phyloP scores from a whole-genome alignment of 2,888 invertebrate species.

The Xylophagus ater region DNA sequence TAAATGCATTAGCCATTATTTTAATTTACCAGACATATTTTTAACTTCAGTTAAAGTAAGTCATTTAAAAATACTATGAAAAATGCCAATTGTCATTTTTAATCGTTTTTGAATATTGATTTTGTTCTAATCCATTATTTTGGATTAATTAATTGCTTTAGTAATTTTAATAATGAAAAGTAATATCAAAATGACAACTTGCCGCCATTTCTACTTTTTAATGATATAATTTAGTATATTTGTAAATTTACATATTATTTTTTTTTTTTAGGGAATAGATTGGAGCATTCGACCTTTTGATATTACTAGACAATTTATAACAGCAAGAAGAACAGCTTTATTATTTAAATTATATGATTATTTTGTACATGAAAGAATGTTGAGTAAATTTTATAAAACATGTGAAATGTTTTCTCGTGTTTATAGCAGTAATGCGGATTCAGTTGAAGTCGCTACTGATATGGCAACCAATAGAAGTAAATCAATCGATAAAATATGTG shows the following conservation, averaged over 20 bases:
- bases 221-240: too few species aligned
- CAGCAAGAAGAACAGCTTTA: slow-evolving; percentile 23
- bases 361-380: slow-evolving; percentile 25
- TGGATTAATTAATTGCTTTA: too few species aligned
- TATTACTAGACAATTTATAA: slow-evolving; percentile 12
- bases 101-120: too few species aligned
- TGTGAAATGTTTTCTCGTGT: slow-evolving; percentile 22
- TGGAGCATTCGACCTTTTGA: slow-evolving; percentile 20
- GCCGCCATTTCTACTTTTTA: too few species aligned
- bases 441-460: slow-evolving; percentile 22
- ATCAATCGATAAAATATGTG: slow-evolving; percentile 11
- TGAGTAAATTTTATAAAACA: slow-evolving; percentile 24
- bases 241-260: background rate
- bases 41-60: slow-evolving; percentile 16
- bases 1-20: slow-evolving; percentile 19
- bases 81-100: too few species aligned
- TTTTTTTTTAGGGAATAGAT: background rate
- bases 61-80: too few species aligned
- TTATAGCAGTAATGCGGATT: slow-evolving; percentile 21
- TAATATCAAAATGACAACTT: too few species aligned
- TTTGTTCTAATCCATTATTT: too few species aligned
- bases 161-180: too few species aligned
- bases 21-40: slow-evolving; percentile 21
- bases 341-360: slow-evolving; percentile 25
- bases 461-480: slow-evolving; percentile 19